phyloP scores from a whole-genome alignment of 2,797 vertebrate genomes.

The Sebastes matsubarae region DNA sequence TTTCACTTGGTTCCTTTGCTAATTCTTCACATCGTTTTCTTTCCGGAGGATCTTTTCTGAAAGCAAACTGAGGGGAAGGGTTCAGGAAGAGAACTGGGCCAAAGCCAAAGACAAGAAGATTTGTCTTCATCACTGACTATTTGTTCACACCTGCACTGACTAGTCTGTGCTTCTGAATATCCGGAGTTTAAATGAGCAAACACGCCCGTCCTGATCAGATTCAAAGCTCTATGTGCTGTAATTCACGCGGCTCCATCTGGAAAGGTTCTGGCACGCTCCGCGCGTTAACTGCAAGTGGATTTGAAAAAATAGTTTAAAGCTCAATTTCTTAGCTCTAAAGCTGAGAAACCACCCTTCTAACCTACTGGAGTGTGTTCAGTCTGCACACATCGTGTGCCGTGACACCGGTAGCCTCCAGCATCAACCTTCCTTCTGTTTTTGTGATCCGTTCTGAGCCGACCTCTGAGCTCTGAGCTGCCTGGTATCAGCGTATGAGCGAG shows the following conservation, averaged over 20 bases:
- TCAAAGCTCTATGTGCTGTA: not conserved
- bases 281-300: not conserved
- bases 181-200: not conserved
- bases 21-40: not conserved
- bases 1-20: not conserved
- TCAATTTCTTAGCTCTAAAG: not conserved
- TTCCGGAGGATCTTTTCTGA: not conserved
- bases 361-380: not conserved
- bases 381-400: not conserved
- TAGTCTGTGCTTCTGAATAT: not conserved
- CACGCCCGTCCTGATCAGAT: not conserved
- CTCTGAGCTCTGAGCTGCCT: not conserved
- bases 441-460: not conserved
- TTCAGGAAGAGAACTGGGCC: not conserved
- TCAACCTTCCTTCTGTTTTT: conserved; percentile 1
- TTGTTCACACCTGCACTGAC: not conserved
- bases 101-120: not conserved
- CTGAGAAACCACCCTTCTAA: not conserved
- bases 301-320: not conserved
- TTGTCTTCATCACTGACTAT: conserved; percentile 2
- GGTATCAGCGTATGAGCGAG: not conserved
- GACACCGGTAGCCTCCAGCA: not conserved
- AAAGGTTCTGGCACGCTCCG: not conserved
- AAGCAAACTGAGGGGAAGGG: not conserved
- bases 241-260: not conserved